Evolutionary conservation across 1,140 invertebrate genomes (phyloP), one percentile per base, ranked within the genome.

Genomic region (Helicorthomorpha holstii): DNA sequence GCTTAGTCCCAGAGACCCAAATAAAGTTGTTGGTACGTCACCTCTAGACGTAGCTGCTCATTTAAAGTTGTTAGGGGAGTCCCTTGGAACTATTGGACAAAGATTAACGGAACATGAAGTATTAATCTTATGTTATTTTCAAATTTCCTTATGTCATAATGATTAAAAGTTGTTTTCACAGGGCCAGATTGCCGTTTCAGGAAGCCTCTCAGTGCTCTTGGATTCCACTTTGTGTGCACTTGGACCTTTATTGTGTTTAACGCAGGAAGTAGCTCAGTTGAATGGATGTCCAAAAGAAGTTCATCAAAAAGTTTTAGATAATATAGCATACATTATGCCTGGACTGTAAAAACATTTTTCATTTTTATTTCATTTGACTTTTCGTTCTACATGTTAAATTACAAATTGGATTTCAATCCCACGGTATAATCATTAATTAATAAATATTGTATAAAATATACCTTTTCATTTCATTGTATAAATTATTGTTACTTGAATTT

Each of bases 241-340:
- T 58, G 89, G 83, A 1, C 89, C 92, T 7, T 68, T 97, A 25
- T 70, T 93, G 51, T 91, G 87, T 63, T 74, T 96, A 25, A 87
- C 87, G 0, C 80, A 85, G 53, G 81, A 87, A 63, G 71, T 94
- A 14, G 82, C 85, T 2, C 81, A 83, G 59, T 69, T 76, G 25
- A 74, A 83, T 58, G 83, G 80, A 42, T 85, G 78, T 57, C 51
- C 54, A 4, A 71, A 73, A 49, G 75, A 80, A 50, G 75, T 78
- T 22, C 69, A 91, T 25, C 74, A 77, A 2, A 76, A 79, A 56
- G 88, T 86, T 25, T 73, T 97, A 26, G 89, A 96, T 66, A 93
- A 94, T 67, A 88, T 95, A 55, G 90, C 90, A 0, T 96, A 94
- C 64, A 87, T 95, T 56, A 96, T 95, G 91, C 92, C 91, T 21